Conservation (phyloP, 1,140 invertebrate genomes). For the Bombus breviceps region DNA sequence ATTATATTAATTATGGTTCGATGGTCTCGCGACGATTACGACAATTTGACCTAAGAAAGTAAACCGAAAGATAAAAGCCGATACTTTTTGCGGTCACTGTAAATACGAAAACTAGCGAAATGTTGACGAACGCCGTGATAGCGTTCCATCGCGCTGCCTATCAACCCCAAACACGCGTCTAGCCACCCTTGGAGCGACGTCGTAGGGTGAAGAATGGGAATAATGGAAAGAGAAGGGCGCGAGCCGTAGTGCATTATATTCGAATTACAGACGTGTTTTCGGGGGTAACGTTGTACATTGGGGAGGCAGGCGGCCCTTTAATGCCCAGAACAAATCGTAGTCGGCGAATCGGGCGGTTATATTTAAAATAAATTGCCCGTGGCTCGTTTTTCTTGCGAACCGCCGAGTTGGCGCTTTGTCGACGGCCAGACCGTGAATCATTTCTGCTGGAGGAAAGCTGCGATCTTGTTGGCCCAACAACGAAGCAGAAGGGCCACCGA, state of each 20-base stretch:
- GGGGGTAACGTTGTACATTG: constrained; percentile 59
- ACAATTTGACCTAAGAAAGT: no score
- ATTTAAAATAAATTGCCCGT: constrained; percentile 71
- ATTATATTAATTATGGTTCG: no score
- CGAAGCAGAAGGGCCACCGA: constrained; percentile 22
- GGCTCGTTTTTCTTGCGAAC: constrained; percentile 60
- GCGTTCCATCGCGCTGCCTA: no score
- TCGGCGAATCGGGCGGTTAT: constrained; percentile 68
- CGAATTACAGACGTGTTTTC: constrained; percentile 65
- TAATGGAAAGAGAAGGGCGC: neutral
- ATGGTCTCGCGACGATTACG: no score
- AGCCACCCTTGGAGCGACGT: neutral
- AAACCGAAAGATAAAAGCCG: no score
- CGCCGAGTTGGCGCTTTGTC: constrained; percentile 55
- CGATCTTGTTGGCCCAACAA: constrained; percentile 42
- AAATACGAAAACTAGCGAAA: no score
- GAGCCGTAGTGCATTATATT: constrained; percentile 64
- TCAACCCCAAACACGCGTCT: neutral
- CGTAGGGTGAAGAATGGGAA: neutral
- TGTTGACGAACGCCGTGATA: no score
- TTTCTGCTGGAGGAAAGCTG: constrained; percentile 18
- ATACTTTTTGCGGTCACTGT: no score
- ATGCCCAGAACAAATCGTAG: constrained; percentile 67
- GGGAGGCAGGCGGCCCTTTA: constrained; percentile 42
- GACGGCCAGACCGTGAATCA: constrained; percentile 46